Conservation (phyloP, 2,797 vertebrate species). For the Chromis chromis region DNA sequence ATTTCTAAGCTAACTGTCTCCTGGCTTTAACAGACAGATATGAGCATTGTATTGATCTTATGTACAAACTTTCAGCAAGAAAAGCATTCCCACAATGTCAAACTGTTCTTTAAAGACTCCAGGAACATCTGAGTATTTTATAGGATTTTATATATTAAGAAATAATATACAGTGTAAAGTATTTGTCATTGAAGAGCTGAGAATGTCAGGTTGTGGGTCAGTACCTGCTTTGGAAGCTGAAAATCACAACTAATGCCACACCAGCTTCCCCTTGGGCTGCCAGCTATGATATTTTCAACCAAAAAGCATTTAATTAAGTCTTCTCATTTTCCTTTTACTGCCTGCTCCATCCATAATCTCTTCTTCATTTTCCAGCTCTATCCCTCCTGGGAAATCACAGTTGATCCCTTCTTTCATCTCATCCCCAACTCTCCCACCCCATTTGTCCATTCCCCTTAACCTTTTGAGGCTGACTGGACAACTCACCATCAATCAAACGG, state of each 20-base stretch:
- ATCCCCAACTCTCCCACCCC: conserved; percentile 31
- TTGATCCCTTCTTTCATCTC: conserved; percentile 66
- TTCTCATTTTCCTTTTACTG: conserved; percentile 47
- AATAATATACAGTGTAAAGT: not conserved
- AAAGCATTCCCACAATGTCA: not conserved
- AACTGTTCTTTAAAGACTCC: not conserved
- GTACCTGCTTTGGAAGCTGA: not conserved
- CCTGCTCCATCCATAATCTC: conserved; percentile 51
- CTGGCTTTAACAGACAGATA: not conserved
- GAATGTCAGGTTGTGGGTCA: not conserved
- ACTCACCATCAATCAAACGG: conserved; percentile 52
- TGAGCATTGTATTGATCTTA: not conserved
- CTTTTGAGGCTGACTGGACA: conserved; percentile 39
- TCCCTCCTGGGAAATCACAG: conserved; percentile 74
- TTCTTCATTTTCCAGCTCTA: conserved; percentile 51
- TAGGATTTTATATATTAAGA: not conserved
- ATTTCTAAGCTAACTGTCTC: not conserved
- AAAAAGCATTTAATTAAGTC: conserved; percentile 67
- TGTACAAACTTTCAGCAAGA: not conserved
- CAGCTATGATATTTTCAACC: conserved; percentile 30
- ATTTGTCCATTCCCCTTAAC: conserved; percentile 53
- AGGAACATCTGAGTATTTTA: not conserved
- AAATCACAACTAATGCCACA: not conserved
- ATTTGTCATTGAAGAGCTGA: not conserved
- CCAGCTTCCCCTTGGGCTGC: not conserved